Percentiles rank a stretch among this genome's conserved stretches.
Evolutionary conservation across 2,113 vertebrate genomes (phyloP).

Genomic region (Alouatta palliata): DNA sequence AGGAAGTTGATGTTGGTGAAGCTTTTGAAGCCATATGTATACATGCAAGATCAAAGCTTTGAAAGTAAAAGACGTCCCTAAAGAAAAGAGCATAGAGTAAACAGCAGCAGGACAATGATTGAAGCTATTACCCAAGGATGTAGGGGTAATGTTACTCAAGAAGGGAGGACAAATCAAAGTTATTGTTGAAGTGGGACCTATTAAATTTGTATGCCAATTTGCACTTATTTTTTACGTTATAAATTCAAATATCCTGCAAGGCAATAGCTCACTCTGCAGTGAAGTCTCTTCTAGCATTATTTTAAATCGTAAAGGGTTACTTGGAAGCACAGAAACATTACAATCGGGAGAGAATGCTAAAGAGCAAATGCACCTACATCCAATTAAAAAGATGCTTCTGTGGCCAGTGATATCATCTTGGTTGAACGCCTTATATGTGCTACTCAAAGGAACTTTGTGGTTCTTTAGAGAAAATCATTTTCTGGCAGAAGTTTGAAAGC

Average conservation of each 20-base stretch:
- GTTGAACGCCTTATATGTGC: background rate
- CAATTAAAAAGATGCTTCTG: slow-evolving; percentile 42
- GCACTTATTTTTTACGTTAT: background rate
- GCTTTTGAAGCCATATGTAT: background rate
- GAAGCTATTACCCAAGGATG: background rate
- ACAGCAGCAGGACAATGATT: background rate
- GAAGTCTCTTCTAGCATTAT: background rate
- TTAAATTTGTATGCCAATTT: background rate
- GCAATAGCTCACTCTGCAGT: background rate
- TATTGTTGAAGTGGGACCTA: background rate
- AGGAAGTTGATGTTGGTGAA: background rate
- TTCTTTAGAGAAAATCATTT: slow-evolving; percentile 56
- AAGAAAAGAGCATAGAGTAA: background rate
- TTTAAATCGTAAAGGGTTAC: slow-evolving; percentile 16
- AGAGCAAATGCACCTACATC: background rate
- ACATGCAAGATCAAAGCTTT: background rate
- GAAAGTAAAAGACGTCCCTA: background rate
- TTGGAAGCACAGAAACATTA: background rate
- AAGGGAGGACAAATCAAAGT: background rate
- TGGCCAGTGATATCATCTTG: background rate
- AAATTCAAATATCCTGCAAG: background rate
- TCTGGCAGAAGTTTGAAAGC: slow-evolving; percentile 52
- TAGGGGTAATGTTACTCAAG: background rate
- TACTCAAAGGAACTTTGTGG: slow-evolving; percentile 46
- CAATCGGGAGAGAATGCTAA: background rate